Percentiles rank a stretch among this genome's conserved stretches.
These are phyloP conservation scores for Romanomermis culicivorax DNA, from an alignment of 2,888 invertebrate species.

Conservation along the genomic window DNA sequence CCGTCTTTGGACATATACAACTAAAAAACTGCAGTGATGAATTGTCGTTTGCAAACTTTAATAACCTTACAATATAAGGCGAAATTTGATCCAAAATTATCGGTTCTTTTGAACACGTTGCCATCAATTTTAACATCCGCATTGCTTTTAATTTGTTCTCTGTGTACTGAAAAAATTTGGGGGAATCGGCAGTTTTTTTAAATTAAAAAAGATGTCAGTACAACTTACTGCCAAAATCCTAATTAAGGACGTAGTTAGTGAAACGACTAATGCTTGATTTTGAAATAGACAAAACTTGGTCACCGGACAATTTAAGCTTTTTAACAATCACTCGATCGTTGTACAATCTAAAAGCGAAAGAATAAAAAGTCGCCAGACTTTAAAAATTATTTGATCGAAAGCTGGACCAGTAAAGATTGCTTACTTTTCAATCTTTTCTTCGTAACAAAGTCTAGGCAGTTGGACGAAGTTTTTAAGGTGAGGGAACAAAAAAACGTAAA, in stretches of 20 bases:
- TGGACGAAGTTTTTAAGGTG: conserved; percentile 69
- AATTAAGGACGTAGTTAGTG: not conserved
- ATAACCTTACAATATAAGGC: conserved; percentile 57
- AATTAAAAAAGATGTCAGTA: not conserved
- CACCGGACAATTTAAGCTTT: no score
- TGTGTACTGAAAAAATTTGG: conserved; percentile 13
- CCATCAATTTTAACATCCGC: conserved; percentile 57
- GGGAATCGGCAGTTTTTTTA: not conserved
- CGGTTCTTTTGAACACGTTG: conserved; percentile 63
- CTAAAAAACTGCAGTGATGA: no score
- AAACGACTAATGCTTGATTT: not conserved
- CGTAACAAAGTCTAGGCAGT: conserved; percentile 53
- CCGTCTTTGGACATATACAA: conserved; percentile 57
- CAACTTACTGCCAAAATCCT: not conserved
- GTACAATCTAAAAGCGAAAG: no score
- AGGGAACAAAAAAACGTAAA: conserved; percentile 76
- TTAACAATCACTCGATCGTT: no score
- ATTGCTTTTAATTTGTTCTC: conserved; percentile 43
- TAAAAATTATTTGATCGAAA: no score
- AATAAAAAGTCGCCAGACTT: no score
- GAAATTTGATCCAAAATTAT: conserved; percentile 77
- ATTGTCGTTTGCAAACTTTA: not conserved
- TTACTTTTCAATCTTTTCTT: conserved; percentile 38
- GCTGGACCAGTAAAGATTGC: no score
- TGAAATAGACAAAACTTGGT: no score